Percentiles rank a stretch among this genome's conserved stretches.
These are phyloP conservation scores for Melanotaenia duboulayi DNA, from an alignment of 2,113 vertebrate genomes.

Conservation along the genomic window DNA sequence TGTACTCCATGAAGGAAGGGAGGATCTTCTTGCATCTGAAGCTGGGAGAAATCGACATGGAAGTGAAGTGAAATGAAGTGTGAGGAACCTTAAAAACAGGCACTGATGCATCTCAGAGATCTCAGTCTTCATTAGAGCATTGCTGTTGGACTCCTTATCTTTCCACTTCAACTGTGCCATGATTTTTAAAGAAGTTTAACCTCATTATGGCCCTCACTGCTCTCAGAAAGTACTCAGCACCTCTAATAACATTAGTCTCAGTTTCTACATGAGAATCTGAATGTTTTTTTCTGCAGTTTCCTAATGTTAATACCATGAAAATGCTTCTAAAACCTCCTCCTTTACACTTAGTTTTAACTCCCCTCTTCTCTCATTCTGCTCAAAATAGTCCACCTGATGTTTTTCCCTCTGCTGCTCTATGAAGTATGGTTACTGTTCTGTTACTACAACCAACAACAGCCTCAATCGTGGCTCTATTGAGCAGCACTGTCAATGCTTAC, in stretches of 20 bases:
- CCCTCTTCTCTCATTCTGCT: background rate
- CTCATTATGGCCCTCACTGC: slow-evolving; percentile 20
- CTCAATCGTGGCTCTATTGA: slow-evolving; percentile 22
- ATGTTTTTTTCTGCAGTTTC: slow-evolving; percentile 5
- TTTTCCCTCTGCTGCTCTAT: background rate
- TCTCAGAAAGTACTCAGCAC: slow-evolving; percentile 7
- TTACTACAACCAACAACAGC: slow-evolving; percentile 17
- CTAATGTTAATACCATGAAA: background rate
- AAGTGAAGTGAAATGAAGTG: slow-evolving; percentile 54
- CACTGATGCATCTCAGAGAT: slow-evolving; percentile 35
- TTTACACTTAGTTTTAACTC: slow-evolving; percentile 16
- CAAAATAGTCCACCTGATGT: background rate
- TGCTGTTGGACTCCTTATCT: slow-evolving; percentile 38
- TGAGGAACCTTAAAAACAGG: slow-evolving; percentile 50
- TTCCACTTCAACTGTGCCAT: slow-evolving; percentile 31
- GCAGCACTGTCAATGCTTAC: slow-evolving; percentile 7
- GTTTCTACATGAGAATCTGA: slow-evolving; percentile 14
- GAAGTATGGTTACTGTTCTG: background rate
- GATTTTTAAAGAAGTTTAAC: slow-evolving; percentile 39
- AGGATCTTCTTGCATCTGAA: too few relatives aligned
- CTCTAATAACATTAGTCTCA: slow-evolving; percentile 12
- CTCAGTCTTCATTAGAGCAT: slow-evolving; percentile 19
- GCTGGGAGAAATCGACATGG: slow-evolving; percentile 55
- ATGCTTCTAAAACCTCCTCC: background rate
- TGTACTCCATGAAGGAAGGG: too few relatives aligned